Conservation (phyloP, 2,888 invertebrate species). For the Osedax fenrisi region DNA sequence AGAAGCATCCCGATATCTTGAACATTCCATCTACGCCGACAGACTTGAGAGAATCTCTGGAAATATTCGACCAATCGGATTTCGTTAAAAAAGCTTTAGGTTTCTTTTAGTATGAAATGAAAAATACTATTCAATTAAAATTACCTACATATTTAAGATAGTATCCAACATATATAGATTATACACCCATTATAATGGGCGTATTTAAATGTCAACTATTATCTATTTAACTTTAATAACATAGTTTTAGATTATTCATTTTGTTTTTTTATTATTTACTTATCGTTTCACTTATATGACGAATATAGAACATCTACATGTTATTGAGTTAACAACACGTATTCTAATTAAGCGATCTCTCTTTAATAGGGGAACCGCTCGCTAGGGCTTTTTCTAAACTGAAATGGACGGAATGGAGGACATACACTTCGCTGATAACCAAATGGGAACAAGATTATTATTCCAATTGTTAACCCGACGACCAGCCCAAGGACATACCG, state of each 20-base stretch:
- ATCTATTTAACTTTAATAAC: neutral
- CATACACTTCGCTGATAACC: neutral
- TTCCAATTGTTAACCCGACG: neutral
- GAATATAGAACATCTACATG: too few relatives aligned
- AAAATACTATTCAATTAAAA: too few relatives aligned
- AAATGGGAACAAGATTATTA: neutral
- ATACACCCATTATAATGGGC: neutral
- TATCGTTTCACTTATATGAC: too few relatives aligned
- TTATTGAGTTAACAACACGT: too few relatives aligned
- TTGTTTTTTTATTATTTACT: too few relatives aligned
- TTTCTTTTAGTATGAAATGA: neutral
- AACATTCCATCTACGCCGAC: neutral
- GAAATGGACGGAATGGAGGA: neutral
- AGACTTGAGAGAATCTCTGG: neutral
- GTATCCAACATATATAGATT: neutral
- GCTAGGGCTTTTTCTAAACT: neutral
- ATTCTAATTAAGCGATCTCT: too few relatives aligned
- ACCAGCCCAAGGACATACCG: too few relatives aligned
- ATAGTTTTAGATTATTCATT: neutral
- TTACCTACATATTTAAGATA: neutral
- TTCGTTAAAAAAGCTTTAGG: neutral
- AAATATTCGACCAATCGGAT: neutral
- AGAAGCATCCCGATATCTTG: neutral
- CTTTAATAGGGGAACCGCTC: neutral
- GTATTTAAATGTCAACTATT: neutral